Evolutionary conservation across 1,140 invertebrate species (phyloP), one percentile per base, ranked within the genome.

Genomic region (Scylla paramamosain): DNA sequence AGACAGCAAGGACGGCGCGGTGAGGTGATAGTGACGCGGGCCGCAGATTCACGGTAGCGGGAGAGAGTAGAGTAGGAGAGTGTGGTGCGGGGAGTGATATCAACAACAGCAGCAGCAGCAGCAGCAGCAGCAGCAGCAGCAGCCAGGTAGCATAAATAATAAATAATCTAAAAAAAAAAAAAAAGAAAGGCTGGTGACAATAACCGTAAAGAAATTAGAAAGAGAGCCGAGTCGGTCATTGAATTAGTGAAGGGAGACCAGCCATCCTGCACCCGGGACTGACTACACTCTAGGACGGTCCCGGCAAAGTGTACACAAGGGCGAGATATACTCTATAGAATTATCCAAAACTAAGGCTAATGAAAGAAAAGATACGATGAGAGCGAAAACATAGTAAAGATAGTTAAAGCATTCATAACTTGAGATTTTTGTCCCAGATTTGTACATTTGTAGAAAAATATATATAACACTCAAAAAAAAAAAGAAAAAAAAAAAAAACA

Each of bases 361-460:
- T 20, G 25, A 77, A 7, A 77, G 20, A 77, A n/a, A 77, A 59
- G 46, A 59, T 59, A 59, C 52, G 52, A 59, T 12, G 67, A 77
- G 67, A 77, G 67, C 1, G 16, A 77, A 77, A 77, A 77, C 20
- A 77, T 77, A 77, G 67, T 77, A 77, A 77, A n/a, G 67, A 20
- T 77, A 77, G 67, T 77, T 77, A 77, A 77, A 77, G 67, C 67
- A 77, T 77, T 77, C 67, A n/a, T 77, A 77, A 77, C 67, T 77
- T 77, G 67, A 77, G 67, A 77, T 77, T 77, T 77, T 77, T 77
- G 67, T 77, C 67, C 67, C 67, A 77, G 67, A 77, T 77, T 77
- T 77, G 67, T 77, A 77, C 67, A 77, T 77, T 77, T 77, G 67
- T 77, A 77, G 20, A 77, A 77, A 77, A 77, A 77, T 77, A 77